These are phyloP conservation scores for human (Homo sapiens) DNA, from an alignment of 2,113 vertebrate species.

Conservation along the genomic window GRCh38 chr11:127701501-127702000, in stretches of 20 bases:
- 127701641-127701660: background rate
- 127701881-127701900: background rate
- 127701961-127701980: background rate
- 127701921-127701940: background rate
- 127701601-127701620: background rate
- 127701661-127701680: background rate
- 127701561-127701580: background rate
- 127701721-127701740: background rate
- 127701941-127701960: background rate
- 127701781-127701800: background rate
- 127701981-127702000: background rate
- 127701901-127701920: background rate
- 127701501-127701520: background rate
- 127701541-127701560: background rate
- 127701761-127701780: background rate
- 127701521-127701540: background rate
- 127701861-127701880: background rate
- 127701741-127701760: background rate
- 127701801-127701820: background rate
- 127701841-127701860: background rate
- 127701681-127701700: background rate
- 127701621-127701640: background rate
- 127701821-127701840: background rate
- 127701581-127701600: no score
- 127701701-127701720: background rate